Evolutionary conservation across 2,888 invertebrate genomes (phyloP), one percentile per base, ranked within the genome.

Genomic region (Aromia moschata): DNA sequence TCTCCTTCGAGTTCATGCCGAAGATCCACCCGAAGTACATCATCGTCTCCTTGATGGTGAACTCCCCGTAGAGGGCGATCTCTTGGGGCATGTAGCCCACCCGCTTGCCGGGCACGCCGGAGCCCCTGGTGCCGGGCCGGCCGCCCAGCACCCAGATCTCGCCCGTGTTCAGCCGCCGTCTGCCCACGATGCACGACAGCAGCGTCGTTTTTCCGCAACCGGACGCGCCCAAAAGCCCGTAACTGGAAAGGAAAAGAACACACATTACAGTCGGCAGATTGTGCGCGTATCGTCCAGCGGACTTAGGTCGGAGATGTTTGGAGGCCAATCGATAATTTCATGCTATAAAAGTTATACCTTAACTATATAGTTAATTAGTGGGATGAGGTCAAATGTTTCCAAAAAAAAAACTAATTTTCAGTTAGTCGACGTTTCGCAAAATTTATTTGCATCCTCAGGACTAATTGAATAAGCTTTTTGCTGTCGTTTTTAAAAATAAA

Each of bases 81-180:
- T 95, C 94, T 57, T 94, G 91, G 0, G 97, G 97, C 97, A 97
- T 97, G 83, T 96, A 97, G 47, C 97, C 97, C n/a, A 97, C 95
- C 17, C 93, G 86, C 76, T 92, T 92, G 7, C 97, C 97, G 0
- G 97, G 97, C 2, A 72, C 72, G 0, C 72, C 5, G 94, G 97
- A 11, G 95, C 93, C 3, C 93, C 93, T 3, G 92, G 94, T n/a
- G 89, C 94, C 96, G 0, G 96, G 97, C 72, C 89, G 90, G 15
- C 93, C 92, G 0, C 96, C 96, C 51, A 97, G 86, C 31, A 96
- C 95, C 84, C 89, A 91, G 69, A 96, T 91, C 78, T 93, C 91
- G 2, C 97, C 97, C 1, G 89, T 87, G 81, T 96, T 92, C 49
- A 96, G 83, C 71, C 90, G 86, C 73, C 94, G 86, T 53, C 95